Conservation (phyloP, 2,888 invertebrate genomes). For the Eucera pruinosa region DNA sequence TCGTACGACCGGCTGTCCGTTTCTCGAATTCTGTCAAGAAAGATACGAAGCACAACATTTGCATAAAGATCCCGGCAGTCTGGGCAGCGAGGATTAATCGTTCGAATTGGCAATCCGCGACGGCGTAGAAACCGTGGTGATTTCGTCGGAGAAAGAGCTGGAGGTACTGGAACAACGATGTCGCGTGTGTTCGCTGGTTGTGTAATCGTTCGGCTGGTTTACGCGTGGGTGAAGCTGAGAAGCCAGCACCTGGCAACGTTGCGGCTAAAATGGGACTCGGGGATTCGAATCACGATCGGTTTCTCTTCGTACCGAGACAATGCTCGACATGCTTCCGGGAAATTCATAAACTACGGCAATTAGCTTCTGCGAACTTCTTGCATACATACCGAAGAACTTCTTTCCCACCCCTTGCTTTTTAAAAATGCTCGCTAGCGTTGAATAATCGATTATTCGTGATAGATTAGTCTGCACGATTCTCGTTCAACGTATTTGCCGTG, state of each 20-base stretch:
- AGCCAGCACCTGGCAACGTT: slow-evolving; percentile 12
- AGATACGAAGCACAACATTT: too few relatives aligned
- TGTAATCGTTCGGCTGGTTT: slow-evolving; percentile 56
- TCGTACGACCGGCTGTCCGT: too few relatives aligned
- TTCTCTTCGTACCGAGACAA: background rate
- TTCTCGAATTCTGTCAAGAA: too few relatives aligned
- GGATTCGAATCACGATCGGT: slow-evolving; percentile 20
- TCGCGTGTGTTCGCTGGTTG: slow-evolving; percentile 45
- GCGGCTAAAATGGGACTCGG: slow-evolving; percentile 5
- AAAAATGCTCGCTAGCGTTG: too few relatives aligned
- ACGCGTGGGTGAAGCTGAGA: slow-evolving; percentile 30
- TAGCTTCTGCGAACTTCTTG: background rate
- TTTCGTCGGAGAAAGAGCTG: background rate
- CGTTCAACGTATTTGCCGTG: too few relatives aligned
- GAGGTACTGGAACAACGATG: slow-evolving; percentile 40
- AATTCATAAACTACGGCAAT: background rate
- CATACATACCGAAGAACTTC: background rate
- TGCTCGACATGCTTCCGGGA: slow-evolving; percentile 7
- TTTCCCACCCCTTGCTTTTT: too few relatives aligned
- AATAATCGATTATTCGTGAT: too few relatives aligned
- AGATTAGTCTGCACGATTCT: too few relatives aligned
- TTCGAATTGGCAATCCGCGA: too few relatives aligned
- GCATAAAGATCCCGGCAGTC: too few relatives aligned
- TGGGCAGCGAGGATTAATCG: too few relatives aligned
- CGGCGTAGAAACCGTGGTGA: slow-evolving; percentile 2